Conservation (phyloP, 2,113 vertebrate genomes). For the Alligator sinensis region DNA sequence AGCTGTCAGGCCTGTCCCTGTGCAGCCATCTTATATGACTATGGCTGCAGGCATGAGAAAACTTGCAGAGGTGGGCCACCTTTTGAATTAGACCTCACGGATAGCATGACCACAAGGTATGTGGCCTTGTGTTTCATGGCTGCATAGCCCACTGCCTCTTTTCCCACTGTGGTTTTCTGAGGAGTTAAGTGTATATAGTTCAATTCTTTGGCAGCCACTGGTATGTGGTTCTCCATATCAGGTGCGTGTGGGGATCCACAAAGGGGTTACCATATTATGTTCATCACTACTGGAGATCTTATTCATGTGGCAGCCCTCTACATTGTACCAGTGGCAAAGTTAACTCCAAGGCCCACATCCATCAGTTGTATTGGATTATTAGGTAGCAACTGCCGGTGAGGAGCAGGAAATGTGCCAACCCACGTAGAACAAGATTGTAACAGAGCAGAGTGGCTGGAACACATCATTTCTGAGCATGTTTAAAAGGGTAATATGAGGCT, state of each 20-base stretch:
- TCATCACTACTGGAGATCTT: not conserved
- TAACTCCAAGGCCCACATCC: no score
- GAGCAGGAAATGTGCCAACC: no score
- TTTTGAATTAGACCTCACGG: not conserved
- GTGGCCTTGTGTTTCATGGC: not conserved
- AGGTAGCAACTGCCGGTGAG: no score
- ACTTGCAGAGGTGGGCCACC: rapidly evolving
- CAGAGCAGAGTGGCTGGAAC: no score
- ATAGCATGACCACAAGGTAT: not conserved
- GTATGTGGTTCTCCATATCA: rapidly evolving
- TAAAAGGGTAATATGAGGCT: no score
- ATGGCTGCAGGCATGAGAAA: not conserved
- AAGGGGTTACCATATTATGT: rapidly evolving
- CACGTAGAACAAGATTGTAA: no score
- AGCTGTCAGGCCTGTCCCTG: not conserved
- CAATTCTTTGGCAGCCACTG: not conserved
- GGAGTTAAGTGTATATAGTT: not conserved
- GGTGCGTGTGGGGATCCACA: rapidly evolving
- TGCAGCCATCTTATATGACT: not conserved
- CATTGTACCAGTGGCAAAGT: no score
- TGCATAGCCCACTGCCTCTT: rapidly evolving
- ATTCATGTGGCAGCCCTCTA: not conserved
- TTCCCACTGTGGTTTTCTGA: not conserved
- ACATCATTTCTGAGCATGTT: no score
- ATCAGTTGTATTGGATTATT: no score